Conservation (phyloP, 2,888 invertebrate species). For the Andrena marginata region DNA sequence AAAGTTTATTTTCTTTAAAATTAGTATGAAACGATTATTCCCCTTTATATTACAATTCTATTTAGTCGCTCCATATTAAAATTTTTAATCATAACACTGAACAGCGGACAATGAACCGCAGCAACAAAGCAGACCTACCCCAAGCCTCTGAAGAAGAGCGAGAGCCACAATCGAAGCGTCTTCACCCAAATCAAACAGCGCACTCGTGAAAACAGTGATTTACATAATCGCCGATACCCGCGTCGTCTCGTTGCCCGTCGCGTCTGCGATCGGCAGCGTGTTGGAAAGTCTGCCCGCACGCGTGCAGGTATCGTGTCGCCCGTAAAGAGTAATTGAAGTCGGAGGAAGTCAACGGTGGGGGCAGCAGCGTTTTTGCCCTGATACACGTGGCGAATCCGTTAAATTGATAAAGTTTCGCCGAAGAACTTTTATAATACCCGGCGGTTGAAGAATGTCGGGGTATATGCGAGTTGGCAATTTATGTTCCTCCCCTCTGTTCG, state of each 20-base stretch:
- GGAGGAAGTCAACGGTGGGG: conserved; percentile 14
- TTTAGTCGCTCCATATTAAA: too few species aligned
- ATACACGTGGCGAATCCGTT: conserved; percentile 82
- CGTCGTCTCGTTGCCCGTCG: neutral
- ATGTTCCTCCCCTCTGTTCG: conserved; percentile 72
- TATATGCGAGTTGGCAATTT: conserved; percentile 82
- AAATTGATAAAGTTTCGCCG: conserved; percentile 84
- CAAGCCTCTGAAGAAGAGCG: neutral
- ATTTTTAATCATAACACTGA: too few species aligned
- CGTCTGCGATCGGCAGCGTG: neutral
- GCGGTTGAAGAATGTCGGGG: conserved; percentile 81
- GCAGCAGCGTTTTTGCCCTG: conserved; percentile 32
- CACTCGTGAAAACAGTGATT: conserved; percentile 19
- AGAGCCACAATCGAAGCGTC: neutral
- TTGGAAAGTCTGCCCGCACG: neutral
- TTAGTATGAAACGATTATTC: too few species aligned
- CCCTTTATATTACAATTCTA: too few species aligned
- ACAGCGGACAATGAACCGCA: neutral
- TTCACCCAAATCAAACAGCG: conserved; percentile 15
- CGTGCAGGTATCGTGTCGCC: neutral
- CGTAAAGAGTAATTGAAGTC: conserved; percentile 46
- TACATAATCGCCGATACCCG: conserved; percentile 30
- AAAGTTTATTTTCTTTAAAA: too few species aligned
- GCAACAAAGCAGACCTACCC: neutral
- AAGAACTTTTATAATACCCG: conserved; percentile 83